These are phyloP conservation scores for Noctua comes DNA, from an alignment of 2,888 invertebrate genomes.

Conservation along the genomic window DNA sequence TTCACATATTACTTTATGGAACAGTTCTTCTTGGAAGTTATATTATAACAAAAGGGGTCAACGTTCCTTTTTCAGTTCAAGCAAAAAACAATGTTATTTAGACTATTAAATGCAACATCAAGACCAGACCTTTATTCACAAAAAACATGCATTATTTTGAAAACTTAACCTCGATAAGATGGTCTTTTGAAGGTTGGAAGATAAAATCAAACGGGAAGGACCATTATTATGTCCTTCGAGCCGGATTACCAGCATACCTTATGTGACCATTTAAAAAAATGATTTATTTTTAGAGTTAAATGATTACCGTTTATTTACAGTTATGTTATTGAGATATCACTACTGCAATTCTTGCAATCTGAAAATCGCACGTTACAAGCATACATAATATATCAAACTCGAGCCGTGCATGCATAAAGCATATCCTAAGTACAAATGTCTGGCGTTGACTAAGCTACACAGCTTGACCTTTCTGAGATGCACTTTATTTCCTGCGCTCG, in stretches of 20 bases:
- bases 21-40: not conserved
- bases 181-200: not conserved
- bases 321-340: not conserved
- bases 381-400: slow-evolving; percentile 2
- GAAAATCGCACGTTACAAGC: not conserved
- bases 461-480: slow-evolving; percentile 57
- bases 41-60: not conserved
- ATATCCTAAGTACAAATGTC: slow-evolving; percentile 34
- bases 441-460: slow-evolving; percentile 48
- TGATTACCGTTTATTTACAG: not conserved
- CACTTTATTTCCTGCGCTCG: slow-evolving; percentile 57
- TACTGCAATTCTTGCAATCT: not conserved
- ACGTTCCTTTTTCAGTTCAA: not conserved
- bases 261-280: too few species aligned
- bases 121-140: not conserved
- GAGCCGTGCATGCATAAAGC: slow-evolving; percentile 29
- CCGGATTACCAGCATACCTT: not conserved
- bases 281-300: not conserved
- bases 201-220: not conserved
- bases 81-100: not conserved
- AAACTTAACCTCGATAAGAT: not conserved
- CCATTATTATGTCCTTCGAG: not conserved
- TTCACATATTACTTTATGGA: not conserved
- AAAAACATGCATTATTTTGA: not conserved
- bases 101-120: not conserved